Evolutionary conservation across 2,888 invertebrate genomes (phyloP).

Genomic region (Cephalotes varians): DNA sequence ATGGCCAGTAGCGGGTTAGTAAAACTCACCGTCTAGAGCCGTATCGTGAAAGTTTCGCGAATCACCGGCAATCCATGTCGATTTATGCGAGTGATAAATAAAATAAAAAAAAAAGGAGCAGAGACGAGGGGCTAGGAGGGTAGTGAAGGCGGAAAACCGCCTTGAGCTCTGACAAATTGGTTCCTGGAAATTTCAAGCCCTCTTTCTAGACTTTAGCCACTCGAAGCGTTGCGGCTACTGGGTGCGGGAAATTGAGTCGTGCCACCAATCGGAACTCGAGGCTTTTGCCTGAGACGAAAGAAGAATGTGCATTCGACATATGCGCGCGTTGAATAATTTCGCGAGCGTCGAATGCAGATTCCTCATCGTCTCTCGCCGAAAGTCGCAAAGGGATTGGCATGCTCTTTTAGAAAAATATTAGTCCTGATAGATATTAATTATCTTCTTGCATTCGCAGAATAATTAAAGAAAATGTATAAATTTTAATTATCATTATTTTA

Average conservation of each 20-base stretch:
- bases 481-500: background rate
- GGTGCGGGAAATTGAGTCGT: constrained; percentile 51
- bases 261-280: constrained; percentile 46
- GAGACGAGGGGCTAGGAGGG: background rate
- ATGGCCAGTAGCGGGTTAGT: constrained; percentile 52
- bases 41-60: constrained; percentile 65
- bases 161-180: constrained; percentile 71
- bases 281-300: constrained; percentile 50
- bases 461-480: background rate
- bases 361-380: constrained; percentile 30
- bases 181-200: constrained; percentile 63
- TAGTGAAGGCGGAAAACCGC: constrained; percentile 36
- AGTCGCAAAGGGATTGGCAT: constrained; percentile 19
- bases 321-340: constrained; percentile 47
- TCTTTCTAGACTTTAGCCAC: constrained; percentile 52
- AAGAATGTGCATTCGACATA: constrained; percentile 65
- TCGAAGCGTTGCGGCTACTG: constrained; percentile 49
- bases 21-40: constrained; percentile 51
- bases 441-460: background rate
- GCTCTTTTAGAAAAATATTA: background rate
- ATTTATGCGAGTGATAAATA: constrained; percentile 73
- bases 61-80: constrained; percentile 62
- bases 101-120: constrained; percentile 35
- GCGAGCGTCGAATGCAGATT: constrained; percentile 35
- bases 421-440: background rate